Evolutionary conservation across 53 echinoderm and acorn worm species (phyloP).

Genomic region (Echinometra lucunter): DNA sequence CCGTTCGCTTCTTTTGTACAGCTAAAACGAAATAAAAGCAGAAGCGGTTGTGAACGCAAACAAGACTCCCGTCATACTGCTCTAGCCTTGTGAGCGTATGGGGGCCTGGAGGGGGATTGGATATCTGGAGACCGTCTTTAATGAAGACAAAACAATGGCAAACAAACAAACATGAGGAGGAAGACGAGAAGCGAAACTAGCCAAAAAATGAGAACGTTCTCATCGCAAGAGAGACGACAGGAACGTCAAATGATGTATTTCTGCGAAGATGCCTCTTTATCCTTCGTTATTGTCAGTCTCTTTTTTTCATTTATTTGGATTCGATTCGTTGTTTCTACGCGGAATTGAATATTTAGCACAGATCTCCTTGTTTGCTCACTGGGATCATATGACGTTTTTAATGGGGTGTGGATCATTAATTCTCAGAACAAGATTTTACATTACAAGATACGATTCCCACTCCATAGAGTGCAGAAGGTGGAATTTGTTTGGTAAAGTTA

Average conservation of each 20-base stretch:
- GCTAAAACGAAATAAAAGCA: neutral
- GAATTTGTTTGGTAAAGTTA: no score
- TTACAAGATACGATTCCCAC: neutral
- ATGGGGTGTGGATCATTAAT: neutral
- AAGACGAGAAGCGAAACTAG: neutral
- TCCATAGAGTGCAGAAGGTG: neutral
- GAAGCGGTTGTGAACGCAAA: constrained; percentile 31
- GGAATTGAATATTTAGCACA: constrained; percentile 18
- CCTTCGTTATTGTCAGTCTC: neutral
- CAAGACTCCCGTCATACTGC: neutral
- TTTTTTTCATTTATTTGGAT: neutral
- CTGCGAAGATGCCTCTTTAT: neutral
- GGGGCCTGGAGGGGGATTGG: neutral
- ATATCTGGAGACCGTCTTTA: neutral
- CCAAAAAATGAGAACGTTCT: neutral
- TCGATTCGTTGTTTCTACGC: neutral
- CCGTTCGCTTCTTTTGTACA: neutral
- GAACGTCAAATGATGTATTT: neutral
- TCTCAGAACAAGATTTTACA: neutral
- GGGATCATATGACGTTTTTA: constrained; percentile 1
- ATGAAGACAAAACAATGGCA: constrained; percentile 37
- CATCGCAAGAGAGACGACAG: neutral
- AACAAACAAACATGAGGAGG: neutral
- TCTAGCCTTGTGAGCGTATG: constrained; percentile 17
- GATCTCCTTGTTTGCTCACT: neutral